Evolutionary conservation across 1,140 invertebrate species (phyloP), one percentile per base, ranked within the genome.

Genomic region (Agrypnia vestita): DNA sequence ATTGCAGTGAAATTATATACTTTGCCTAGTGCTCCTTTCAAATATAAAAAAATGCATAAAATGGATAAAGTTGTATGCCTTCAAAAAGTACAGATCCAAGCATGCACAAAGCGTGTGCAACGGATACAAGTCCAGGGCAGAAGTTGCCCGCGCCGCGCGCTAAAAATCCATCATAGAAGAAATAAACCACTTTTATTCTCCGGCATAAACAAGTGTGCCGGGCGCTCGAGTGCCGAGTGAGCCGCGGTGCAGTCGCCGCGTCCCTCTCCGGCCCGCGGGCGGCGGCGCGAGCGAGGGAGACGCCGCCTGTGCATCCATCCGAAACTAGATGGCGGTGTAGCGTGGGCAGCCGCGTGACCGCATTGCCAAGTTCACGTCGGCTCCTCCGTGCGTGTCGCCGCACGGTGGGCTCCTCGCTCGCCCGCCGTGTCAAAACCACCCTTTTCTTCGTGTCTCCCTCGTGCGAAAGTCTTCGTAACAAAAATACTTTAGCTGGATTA

Each of bases 101-200:
- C 25, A 35, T 35, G 25, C 6, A 35, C 25, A 6, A 35, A 35
- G 25, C 6, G 25, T 35, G 6, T 6, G 25, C 1, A 35, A 35
- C 6, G 25, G 25, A 35, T 35, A 35, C 6, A 35, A 3, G 25
- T 35, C 25, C 25, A 6, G 1, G 6, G 25, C 25, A 35, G 6
- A 35, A 35, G 25, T 35, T 35, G 25, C 6, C 1, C 25, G 6
- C 43, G 25, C 13, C 15, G 35, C 53, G 71, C 74, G 74, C 74
- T 76, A 64, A 76, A 76, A 76, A 64, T 76, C 74, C 46, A 76
- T 64, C 55, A 76, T 76, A 76, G 74, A 49, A 76, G 74, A 76
- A 76, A 76, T 76, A 76, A 76, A 76, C 55, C 74, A 76, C 74
- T 76, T 76, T 76, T 76, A 64, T 76, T 76, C 74, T 76, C 56